Percentiles rank a stretch among this genome's conserved stretches.
Evolutionary conservation across 2,113 vertebrate species (phyloP).

Genomic region (Aspiorhynchus laticeps): DNA sequence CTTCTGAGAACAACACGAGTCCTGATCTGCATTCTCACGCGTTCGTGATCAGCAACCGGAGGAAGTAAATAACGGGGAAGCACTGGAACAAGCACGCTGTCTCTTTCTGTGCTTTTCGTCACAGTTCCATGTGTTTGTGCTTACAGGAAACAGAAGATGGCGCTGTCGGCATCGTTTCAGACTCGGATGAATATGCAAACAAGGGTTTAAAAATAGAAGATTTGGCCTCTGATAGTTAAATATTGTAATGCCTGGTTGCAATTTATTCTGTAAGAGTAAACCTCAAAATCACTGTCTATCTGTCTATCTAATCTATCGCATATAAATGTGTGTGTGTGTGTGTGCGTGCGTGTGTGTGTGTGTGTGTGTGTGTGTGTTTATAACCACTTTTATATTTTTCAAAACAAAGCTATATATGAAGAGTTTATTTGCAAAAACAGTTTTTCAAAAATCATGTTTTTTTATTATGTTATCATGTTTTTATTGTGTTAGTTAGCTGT

Average conservation of each 20-base stretch:
- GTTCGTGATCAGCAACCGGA: background rate
- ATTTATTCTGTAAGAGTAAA: background rate
- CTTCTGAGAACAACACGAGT: background rate
- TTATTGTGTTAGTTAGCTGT: no score
- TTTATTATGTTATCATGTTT: no score
- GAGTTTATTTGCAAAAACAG: no score
- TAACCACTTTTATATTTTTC: no score
- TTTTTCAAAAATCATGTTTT: no score
- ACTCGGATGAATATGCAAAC: background rate
- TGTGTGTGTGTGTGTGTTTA: no score
- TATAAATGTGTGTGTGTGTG: no score
- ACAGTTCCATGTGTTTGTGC: background rate
- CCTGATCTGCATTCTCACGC: accelerated
- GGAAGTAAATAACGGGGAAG: background rate
- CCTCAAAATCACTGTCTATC: no score
- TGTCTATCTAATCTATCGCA: no score
- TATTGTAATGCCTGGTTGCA: background rate
- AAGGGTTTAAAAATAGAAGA: background rate
- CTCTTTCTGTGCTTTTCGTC: slow-evolving; percentile 15
- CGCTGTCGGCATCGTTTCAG: background rate
- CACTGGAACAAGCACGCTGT: background rate
- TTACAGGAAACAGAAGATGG: background rate
- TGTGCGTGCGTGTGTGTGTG: no score
- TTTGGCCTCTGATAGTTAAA: background rate
- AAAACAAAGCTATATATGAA: no score